phyloP scores from a whole-genome alignment of 2,888 invertebrate species.

The Melieria omissa region DNA sequence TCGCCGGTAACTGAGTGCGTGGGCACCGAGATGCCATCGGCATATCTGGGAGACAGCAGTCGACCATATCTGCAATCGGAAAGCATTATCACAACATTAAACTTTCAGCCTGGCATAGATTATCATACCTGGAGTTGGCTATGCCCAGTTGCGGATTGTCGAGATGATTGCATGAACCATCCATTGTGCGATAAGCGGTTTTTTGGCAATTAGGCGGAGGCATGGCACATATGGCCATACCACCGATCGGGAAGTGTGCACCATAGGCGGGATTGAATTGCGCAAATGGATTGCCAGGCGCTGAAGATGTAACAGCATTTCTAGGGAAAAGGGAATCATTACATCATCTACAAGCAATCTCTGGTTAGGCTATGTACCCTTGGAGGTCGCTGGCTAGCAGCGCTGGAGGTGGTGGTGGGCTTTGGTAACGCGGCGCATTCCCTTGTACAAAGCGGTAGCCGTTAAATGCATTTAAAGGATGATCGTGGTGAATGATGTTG shows the following conservation, averaged over 20 bases:
- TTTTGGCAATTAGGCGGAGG: conserved; percentile 60
- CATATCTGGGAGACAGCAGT: conserved; percentile 67
- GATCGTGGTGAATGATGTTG: conserved; percentile 57
- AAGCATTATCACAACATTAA: not conserved
- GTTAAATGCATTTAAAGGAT: conserved; percentile 42
- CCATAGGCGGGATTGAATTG: conserved; percentile 48
- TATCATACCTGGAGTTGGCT: conserved; percentile 72
- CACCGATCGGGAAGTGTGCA: conserved; percentile 52
- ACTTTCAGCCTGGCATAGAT: not conserved
- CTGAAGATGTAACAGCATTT: conserved; percentile 52
- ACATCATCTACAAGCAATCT: not conserved
- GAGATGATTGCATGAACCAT: conserved; percentile 96
- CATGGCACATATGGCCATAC: conserved; percentile 54
- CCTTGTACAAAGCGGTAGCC: conserved; percentile 50
- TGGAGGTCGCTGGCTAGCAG: conserved; percentile 30
- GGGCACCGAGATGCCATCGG: conserved; percentile 70
- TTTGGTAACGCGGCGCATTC: conserved; percentile 39
- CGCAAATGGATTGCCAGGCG: conserved; percentile 50
- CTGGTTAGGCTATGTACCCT: conserved; percentile 27
- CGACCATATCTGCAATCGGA: conserved; percentile 61
- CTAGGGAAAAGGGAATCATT: conserved; percentile 38
- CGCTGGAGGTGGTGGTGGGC: conserved; percentile 33
- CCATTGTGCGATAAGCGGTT: conserved; percentile 77
- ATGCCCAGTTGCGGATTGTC: conserved; percentile 84
- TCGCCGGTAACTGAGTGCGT: conserved; percentile 74